A percentile compares a stretch with the other conserved stretches of the same genome.
phyloP scores from a whole-genome alignment of 64 coral and sea anemone genomes.

The Anthopleura sola region DNA sequence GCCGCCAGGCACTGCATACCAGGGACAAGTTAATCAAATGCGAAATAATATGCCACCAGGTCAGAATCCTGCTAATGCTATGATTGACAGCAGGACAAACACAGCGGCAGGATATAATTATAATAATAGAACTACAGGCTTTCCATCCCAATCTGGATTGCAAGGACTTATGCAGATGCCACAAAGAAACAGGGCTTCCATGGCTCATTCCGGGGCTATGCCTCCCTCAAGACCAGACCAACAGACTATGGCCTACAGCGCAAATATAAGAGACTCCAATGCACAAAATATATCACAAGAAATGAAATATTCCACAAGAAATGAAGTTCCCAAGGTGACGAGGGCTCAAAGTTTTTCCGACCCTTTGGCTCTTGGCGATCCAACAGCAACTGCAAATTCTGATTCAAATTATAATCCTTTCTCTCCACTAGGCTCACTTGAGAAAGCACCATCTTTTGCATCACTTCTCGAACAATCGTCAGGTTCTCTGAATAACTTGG shows the following conservation, averaged over 20 bases:
- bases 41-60: constrained; percentile 4
- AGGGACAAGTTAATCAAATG: constrained; percentile 23
- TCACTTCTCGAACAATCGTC: constrained; percentile 85
- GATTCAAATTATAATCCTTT: constrained; percentile 66
- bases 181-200: not conserved
- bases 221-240: not conserved
- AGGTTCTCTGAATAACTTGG: constrained; percentile 64
- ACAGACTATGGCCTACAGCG: constrained; percentile 7
- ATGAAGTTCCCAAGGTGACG: constrained; percentile 18
- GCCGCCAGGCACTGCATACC: not conserved
- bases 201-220: not conserved
- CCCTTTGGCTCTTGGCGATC: constrained; percentile 10
- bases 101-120: not conserved
- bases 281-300: constrained; percentile 28
- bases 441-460: constrained; percentile 91
- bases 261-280: constrained; percentile 21
- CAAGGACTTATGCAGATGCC: constrained; percentile 22
- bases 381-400: constrained; percentile 3
- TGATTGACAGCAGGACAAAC: constrained; percentile 1
- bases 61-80: not conserved
- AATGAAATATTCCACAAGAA: constrained; percentile 48
- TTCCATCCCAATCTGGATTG: constrained; percentile 31
- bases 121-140: not conserved
- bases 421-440: constrained; percentile 65
- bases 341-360: not conserved